Evolutionary conservation across 1,140 invertebrate species (phyloP).

Genomic region (Eciton burchellii): DNA sequence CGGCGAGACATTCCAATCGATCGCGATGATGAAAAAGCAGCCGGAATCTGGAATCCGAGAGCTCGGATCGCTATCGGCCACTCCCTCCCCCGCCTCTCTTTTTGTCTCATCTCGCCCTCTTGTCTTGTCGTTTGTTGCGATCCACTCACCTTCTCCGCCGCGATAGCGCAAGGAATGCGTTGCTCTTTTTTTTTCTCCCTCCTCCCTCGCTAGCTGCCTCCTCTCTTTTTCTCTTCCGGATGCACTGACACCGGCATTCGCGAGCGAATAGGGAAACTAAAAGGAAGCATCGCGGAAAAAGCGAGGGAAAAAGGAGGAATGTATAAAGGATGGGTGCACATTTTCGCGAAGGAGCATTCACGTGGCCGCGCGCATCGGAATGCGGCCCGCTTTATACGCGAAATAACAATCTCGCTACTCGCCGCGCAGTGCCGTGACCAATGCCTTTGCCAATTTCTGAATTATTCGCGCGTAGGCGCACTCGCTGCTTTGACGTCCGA

Average conservation of each 20-base stretch:
- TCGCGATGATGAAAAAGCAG: slow-evolving; percentile 58
- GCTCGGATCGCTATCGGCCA: slow-evolving; percentile 61
- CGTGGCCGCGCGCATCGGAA: slow-evolving; percentile 66
- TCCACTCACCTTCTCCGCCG: slow-evolving; percentile 44
- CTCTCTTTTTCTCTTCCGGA: slow-evolving; percentile 24
- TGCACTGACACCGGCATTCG: slow-evolving; percentile 40
- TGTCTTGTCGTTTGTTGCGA: slow-evolving; percentile 43
- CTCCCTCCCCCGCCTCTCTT: slow-evolving; percentile 17
- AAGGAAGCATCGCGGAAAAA: slow-evolving; percentile 33
- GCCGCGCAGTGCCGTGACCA: background rate
- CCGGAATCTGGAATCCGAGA: slow-evolving; percentile 7
- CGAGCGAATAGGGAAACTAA: slow-evolving; percentile 42
- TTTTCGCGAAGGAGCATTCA: slow-evolving; percentile 74
- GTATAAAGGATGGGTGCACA: slow-evolving; percentile 71
- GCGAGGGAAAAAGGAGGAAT: slow-evolving; percentile 61
- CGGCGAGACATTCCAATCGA: slow-evolving; percentile 53
- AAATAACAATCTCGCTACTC: slow-evolving; percentile 73
- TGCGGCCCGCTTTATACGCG: slow-evolving; percentile 60
- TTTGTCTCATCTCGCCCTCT: slow-evolving; percentile 2
- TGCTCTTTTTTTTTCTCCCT: slow-evolving; percentile 56
- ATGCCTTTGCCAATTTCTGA: slow-evolving; percentile 23
- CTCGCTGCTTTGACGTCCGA: background rate
- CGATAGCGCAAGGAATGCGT: slow-evolving; percentile 64
- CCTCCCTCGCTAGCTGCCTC: background rate
- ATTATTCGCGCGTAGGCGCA: slow-evolving; percentile 14